Evolutionary conservation across 1,140 invertebrate genomes (phyloP), one percentile per base, ranked within the genome.

Genomic region (Spodoptera frugiperda): DNA sequence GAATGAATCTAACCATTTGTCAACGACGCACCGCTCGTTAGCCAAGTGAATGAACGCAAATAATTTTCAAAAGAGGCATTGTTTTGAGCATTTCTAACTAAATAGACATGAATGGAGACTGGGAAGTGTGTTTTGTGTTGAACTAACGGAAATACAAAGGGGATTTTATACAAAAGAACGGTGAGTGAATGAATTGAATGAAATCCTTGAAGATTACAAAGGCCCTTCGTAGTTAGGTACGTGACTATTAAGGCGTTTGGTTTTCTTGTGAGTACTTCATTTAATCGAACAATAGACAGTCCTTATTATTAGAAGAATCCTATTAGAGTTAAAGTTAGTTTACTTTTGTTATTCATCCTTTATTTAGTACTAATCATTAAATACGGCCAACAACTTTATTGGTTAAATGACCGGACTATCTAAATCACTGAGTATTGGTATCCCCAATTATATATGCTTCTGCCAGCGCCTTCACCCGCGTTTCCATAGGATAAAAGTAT

Each of bases 21-120:
- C 25, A 71, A 57, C 53, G 44, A 65, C 39, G 33, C 59, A 63
- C 59, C 46, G 55, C 71, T 73, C 71, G 71, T 73, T 73, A 73
- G 71, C 30, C 44, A 73, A 73, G 61, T 73, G 70, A 72, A 57
- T 73, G 71, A 49, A 15, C 49, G 51, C 44, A 44, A 73, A 61
- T 73, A 44, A 73, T 59, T 59, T 33, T 73, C 44, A 49, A 73
- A 59, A 39, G 54, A 14, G 8, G 49, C 44, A 72, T 73, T 71
- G 68, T 71, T 57, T 70, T 53, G 8, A 39, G 14, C 51, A 46
- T 19, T 33, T 53, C 51, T 14, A 71, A 71, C 53, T 57, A 55
- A 71, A 57, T 33, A 17, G 33, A 39, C 57, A 15, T 61, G 57
- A 61, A 61, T 61, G 25, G 1, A 6, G 6, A 39, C 25, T 30